phyloP scores from a whole-genome alignment of 2,888 invertebrate species.

The Xanthia togata region DNA sequence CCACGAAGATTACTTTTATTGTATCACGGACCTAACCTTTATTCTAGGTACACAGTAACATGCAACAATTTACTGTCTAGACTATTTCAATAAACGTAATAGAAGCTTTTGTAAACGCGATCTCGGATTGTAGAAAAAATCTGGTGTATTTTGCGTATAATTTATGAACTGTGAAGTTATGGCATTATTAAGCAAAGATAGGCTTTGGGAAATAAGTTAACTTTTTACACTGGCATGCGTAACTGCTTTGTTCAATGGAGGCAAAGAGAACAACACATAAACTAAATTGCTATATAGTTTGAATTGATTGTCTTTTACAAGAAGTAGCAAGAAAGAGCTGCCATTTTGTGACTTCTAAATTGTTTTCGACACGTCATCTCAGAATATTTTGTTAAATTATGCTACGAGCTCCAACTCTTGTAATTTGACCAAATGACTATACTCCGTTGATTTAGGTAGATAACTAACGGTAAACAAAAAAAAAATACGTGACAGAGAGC shows the following conservation, averaged over 20 bases:
- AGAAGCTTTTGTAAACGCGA: slow-evolving; percentile 32
- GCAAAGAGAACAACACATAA: no score
- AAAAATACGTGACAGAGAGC: no score
- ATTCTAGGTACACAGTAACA: slow-evolving; percentile 22
- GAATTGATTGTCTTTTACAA: not conserved
- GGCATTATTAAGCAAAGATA: not conserved
- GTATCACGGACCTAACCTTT: slow-evolving; percentile 24
- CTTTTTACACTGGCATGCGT: not conserved
- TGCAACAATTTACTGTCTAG: slow-evolving; percentile 49
- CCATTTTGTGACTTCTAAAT: not conserved
- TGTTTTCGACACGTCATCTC: not conserved
- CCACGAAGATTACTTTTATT: slow-evolving; percentile 44
- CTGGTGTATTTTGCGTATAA: slow-evolving; percentile 17
- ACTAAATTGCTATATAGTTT: not conserved
- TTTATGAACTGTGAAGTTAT: slow-evolving; percentile 24
- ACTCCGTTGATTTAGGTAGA: no score
- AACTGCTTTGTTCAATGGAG: not conserved
- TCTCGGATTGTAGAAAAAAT: slow-evolving; percentile 13
- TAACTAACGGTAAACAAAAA: no score
- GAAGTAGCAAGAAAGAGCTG: not conserved
- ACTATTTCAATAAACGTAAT: slow-evolving; percentile 49
- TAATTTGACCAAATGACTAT: not conserved
- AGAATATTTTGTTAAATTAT: not conserved
- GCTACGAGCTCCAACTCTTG: not conserved
- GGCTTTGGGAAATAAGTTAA: not conserved